Conservation (phyloP, 2,888 invertebrate species). For the Ceriagrion tenellum region DNA sequence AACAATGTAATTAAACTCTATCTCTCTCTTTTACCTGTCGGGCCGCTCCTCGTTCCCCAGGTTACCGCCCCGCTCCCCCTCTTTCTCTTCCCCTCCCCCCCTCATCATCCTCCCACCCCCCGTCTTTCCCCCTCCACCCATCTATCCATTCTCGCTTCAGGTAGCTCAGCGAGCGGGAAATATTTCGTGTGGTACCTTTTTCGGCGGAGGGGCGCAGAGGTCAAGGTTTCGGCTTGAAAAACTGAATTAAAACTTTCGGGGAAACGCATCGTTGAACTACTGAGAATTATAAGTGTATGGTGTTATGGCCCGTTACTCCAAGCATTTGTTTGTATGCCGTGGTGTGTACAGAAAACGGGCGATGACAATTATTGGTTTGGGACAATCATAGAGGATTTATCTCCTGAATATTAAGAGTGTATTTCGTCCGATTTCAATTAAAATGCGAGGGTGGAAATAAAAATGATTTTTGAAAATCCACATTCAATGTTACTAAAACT, state of each 20-base stretch:
- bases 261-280: not conserved
- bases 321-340: not conserved
- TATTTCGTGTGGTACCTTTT: constrained; percentile 1
- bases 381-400: not conserved
- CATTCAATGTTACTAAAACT: no score
- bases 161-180: constrained; percentile 20
- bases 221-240: constrained; percentile 31
- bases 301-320: not conserved
- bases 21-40: constrained; percentile 67
- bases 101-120: not conserved
- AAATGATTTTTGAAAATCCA: no score
- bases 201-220: not conserved
- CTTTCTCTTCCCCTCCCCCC: not conserved
- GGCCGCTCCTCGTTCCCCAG: constrained; percentile 53
- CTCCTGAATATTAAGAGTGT: not conserved
- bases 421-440: not conserved
- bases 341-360: not conserved
- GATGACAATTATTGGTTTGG: not conserved
- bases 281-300: not conserved
- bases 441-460: no score
- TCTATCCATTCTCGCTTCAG: not conserved
- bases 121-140: not conserved
- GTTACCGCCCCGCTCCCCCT: constrained; percentile 41
- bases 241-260: not conserved
- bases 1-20: constrained; percentile 68